Evolutionary conservation across 2,888 invertebrate genomes (phyloP), one percentile per base, ranked within the genome.

Genomic region (Pheosia tremula): DNA sequence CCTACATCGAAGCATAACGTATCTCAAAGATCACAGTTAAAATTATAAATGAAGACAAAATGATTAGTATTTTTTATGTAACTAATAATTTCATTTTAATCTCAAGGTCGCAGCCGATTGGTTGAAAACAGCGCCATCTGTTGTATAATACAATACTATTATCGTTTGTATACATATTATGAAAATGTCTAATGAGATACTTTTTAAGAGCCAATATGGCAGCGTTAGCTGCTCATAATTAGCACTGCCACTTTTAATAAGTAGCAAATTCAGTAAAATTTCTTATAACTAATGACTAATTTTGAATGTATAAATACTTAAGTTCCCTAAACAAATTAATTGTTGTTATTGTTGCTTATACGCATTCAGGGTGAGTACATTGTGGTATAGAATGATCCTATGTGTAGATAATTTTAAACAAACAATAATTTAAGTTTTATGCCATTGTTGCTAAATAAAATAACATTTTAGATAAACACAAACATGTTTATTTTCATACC

Each of bases 401-500:
- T 4, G 24, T 50, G 9, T 47, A 47, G 5, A 24, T 24, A 24
- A 50, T 50, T 24, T 24, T 6, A 54, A 61, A 60, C 49, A 50
- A 56, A 53, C 47, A 49, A 56, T 58, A 47, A 59, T 60, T 62
- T 37, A 57, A 60, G 53, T 37, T 37, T 37, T 11, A 53, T 37
- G 24, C 11, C 3, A 37, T 37, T 37, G 37, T 10, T 53, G 37
- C 53, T 11, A 11, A 53, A 53, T 53, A 38, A 53, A 37, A 53
- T 53, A 37, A 53, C 53, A 52, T 37, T 37, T 53, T 24, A 24
- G 3, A 37, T 4, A 53, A 37, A 53, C 36, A 52, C 9, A 2
- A 3, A 49, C n/a, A 8, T 24, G 53, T 10, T 36, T 53, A 53
- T 53, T 37, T 10, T 53, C 11, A 37, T 50, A 24, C 1, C 39